Evolutionary conservation across 2,113 vertebrate species (phyloP).

Genomic region (Malurus elegans): DNA sequence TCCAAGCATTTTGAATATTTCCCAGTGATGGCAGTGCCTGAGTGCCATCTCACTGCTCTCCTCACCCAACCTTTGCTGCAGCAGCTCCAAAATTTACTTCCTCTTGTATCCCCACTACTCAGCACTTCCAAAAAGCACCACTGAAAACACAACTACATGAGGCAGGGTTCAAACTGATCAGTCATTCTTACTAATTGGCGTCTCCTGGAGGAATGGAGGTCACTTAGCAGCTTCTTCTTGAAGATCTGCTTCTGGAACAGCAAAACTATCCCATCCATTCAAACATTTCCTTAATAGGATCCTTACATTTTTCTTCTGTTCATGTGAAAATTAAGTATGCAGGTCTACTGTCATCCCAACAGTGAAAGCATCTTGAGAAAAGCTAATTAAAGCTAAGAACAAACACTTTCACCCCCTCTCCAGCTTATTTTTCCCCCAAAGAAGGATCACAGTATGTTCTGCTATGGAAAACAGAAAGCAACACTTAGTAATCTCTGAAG

Average conservation of each 20-base stretch:
- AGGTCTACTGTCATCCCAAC: constrained; percentile 34
- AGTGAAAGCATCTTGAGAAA: constrained; percentile 27
- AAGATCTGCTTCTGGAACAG: not conserved
- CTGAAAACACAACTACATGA: not conserved
- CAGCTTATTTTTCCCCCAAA: constrained; percentile 47
- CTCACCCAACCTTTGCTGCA: not conserved
- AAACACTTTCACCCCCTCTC: constrained; percentile 58
- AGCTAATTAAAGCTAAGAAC: constrained; percentile 60
- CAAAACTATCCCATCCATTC: not conserved
- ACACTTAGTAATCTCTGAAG: constrained; percentile 11
- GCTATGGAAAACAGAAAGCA: constrained; percentile 22
- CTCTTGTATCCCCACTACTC: not conserved
- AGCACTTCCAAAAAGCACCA: not conserved
- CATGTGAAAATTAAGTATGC: constrained; percentile 41
- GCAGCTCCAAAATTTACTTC: not conserved
- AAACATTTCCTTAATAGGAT: not conserved
- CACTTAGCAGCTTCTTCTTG: not conserved
- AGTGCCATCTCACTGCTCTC: not conserved
- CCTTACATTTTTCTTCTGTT: not conserved
- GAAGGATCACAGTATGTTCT: constrained; percentile 40
- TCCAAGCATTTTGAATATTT: not conserved
- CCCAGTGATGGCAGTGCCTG: not conserved
- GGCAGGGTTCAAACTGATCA: not conserved
- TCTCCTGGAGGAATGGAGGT: not conserved
- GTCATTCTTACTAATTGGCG: not conserved